These are phyloP conservation scores for Drosophila hydei DNA, from an alignment of 1,140 invertebrate genomes.

Conservation along the genomic window DNA sequence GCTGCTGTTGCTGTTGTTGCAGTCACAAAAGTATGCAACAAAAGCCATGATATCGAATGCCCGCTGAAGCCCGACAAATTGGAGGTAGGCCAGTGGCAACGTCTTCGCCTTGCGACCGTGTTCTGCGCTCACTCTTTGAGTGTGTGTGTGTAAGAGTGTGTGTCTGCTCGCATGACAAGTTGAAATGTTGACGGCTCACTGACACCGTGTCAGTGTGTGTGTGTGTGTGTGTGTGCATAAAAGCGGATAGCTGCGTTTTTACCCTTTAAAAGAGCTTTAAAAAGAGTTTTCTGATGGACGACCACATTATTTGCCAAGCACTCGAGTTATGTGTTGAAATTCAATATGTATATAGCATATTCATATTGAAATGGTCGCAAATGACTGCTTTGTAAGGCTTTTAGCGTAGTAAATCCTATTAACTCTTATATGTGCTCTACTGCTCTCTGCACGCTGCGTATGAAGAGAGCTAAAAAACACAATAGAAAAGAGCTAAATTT, in stretches of 20 bases:
- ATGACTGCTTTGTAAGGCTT: too few species aligned
- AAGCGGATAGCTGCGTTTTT: slow-evolving; percentile 43
- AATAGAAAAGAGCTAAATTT: too few species aligned
- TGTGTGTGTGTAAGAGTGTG: slow-evolving; percentile 28
- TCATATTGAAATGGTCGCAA: too few species aligned
- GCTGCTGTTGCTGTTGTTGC: slow-evolving; percentile 1
- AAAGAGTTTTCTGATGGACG: neutral
- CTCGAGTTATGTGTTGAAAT: neutral
- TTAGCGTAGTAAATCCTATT: too few species aligned
- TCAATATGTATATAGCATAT: neutral
- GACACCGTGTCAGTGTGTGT: slow-evolving; percentile 53
- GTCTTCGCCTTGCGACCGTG: slow-evolving; percentile 50
- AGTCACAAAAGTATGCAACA: slow-evolving; percentile 46
- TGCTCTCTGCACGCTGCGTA: too few species aligned
- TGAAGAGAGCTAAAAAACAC: too few species aligned
- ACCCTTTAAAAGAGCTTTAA: neutral
- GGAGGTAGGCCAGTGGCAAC: slow-evolving; percentile 63
- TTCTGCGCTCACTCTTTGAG: slow-evolving; percentile 29
- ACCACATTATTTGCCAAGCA: neutral
- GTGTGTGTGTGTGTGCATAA: slow-evolving; percentile 22
- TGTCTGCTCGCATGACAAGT: slow-evolving; percentile 72
- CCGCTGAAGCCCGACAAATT: slow-evolving; percentile 66
- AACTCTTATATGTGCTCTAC: too few species aligned
- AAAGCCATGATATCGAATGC: slow-evolving; percentile 60
- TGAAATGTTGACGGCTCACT: slow-evolving; percentile 80